A percentile compares a stretch with the other conserved stretches of the same genome.
phyloP scores from a whole-genome alignment of 1,140 invertebrate species.

The Hyposmocoma kahamanoa region DNA sequence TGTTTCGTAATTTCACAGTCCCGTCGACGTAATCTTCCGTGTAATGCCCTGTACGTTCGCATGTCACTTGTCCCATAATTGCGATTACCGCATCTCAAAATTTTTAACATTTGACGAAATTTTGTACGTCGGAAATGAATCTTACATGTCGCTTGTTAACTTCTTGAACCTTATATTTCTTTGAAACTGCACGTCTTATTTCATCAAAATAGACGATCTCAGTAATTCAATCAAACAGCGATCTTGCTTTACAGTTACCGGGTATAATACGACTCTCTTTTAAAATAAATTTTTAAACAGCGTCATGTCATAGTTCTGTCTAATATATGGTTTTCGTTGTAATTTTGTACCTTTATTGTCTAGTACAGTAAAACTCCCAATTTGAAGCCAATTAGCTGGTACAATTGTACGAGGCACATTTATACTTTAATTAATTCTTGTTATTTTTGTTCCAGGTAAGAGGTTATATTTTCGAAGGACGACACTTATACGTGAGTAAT shows the following conservation, averaged over 20 bases:
- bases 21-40: constrained; percentile 52
- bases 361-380: no score
- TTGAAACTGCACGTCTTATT: constrained; percentile 3
- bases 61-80: constrained; percentile 43
- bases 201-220: no score
- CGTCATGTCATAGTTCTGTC: no score
- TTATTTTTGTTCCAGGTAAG: constrained; percentile 59
- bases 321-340: no score
- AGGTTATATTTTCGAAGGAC: constrained; percentile 17
- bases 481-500: constrained; percentile 28
- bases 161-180: constrained; percentile 23
- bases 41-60: constrained; percentile 40
- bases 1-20: constrained; percentile 57
- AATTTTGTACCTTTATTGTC: no score
- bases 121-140: constrained; percentile 16
- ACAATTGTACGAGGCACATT: no score
- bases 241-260: no score
- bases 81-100: constrained; percentile 42
- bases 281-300: no score
- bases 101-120: constrained; percentile 44
- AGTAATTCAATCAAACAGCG: no score
- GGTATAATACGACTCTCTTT: no score
- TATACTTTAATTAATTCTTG: no score
- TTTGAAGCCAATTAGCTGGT: no score
- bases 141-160: constrained; percentile 31